A percentile compares a stretch with the other conserved stretches of the same genome.
These are phyloP conservation scores for Trissoscelio sp. DNA, from an alignment of 2,888 invertebrate species.

Conservation along the genomic window DNA sequence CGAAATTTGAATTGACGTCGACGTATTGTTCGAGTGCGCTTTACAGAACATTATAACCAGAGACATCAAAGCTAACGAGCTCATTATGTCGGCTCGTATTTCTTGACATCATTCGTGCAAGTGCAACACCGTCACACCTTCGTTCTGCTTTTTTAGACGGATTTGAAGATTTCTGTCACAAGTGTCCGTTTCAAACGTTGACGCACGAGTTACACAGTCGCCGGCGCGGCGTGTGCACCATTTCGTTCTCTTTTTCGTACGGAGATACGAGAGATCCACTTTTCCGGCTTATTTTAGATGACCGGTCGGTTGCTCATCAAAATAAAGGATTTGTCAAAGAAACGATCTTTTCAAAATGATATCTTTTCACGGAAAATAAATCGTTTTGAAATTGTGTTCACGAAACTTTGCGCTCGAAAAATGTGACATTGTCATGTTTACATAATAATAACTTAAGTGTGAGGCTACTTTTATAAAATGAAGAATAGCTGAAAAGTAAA, in stretches of 20 bases:
- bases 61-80: conserved; percentile 64
- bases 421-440: too few relatives aligned
- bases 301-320: not conserved
- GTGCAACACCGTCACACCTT: conserved; percentile 19
- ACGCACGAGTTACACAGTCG: not conserved
- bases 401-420: not conserved
- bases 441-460: too few relatives aligned
- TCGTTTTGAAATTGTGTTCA: not conserved
- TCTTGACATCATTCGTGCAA: conserved; percentile 56
- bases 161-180: conserved; percentile 20
- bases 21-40: conserved; percentile 61
- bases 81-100: conserved; percentile 57
- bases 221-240: not conserved
- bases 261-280: not conserved
- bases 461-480: too few relatives aligned
- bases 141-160: conserved; percentile 19
- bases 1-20: conserved; percentile 66
- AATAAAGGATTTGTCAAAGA: not conserved
- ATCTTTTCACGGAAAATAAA: not conserved
- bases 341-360: not conserved
- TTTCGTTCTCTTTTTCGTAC: not conserved
- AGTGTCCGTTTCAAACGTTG: conserved; percentile 22
- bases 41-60: conserved; percentile 46
- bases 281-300: conserved; percentile 3
- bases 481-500: too few relatives aligned